Base-by-base conservation (phyloP, 1,140 invertebrate species). In the Zaprionus nigranus region DNA sequence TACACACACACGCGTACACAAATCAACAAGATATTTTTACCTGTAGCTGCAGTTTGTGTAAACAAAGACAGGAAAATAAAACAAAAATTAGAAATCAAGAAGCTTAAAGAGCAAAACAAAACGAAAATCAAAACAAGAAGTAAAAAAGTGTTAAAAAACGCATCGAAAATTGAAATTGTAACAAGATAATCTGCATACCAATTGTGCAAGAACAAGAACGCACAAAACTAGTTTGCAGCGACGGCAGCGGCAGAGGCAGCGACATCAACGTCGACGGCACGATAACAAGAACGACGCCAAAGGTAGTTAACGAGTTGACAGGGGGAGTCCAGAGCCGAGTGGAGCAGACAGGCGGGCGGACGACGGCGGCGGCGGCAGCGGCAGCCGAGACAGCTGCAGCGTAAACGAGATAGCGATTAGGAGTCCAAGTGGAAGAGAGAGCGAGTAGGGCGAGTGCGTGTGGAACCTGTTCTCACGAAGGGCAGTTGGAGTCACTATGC, bases 241-340 rank as follows among this genome's bases (percentile, higher is more conserved):
- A 62, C 51, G 26, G 17, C 64, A 59, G 56, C 56, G 24, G 60
- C 62, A 49, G 38, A 34, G 40, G 40, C 67, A 51, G 40, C 61
- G 43, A 57, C 74, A 22, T 28, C 38, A 30, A 13, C 63, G 58
- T 49, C 64, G 59, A 57, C 66, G 34, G 22, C 60, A 77, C 78
- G 81, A 82, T 81, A 81, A 81, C 81, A 81, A 81, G 81, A 82
- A 78, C 81, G 71, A 78, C 79, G 70, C 81, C 71, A 75, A 82
- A 82, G 81, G 75, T 81, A 82, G 81, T 81, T 81, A 82, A 82
- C 81, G 71, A 82, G 75, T 78, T 82, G 79, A 82, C 81, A 82
- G 78, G 80, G 66, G 69, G 68, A 65, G 61, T 60, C 64, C 65
- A 68, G 20, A 56, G 30, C 56, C 30, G 40, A 17, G 40, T 34